Evolutionary conservation across 2,797 vertebrate genomes (phyloP).

Genomic region (Spinus olivaceus): DNA sequence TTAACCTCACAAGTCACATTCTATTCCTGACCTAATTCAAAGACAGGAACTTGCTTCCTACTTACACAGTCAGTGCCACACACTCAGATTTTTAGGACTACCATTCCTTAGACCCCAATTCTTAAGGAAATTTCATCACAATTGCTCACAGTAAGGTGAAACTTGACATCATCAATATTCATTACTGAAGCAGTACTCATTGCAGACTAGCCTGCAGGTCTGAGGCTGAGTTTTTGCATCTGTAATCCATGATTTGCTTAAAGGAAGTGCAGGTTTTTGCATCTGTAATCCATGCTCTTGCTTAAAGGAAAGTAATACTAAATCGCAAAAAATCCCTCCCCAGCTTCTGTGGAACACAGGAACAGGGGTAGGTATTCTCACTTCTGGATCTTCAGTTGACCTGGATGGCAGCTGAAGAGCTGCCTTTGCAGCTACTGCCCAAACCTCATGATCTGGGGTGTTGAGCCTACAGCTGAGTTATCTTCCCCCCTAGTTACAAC

Average conservation of each 20-base stretch:
- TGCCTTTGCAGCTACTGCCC: not conserved
- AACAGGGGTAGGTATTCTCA: not conserved
- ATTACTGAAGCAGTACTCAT: not conserved
- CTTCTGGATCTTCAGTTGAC: not conserved
- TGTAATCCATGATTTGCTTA: not conserved
- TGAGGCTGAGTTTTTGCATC: not conserved
- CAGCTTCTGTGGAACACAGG: not conserved
- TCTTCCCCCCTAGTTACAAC: not conserved
- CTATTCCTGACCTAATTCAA: not conserved
- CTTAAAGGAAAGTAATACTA: not conserved
- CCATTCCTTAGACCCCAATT: not conserved
- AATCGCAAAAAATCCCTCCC: not conserved
- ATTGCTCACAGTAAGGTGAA: not conserved
- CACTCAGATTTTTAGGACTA: not conserved
- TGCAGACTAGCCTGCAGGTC: not conserved
- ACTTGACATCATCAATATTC: not conserved
- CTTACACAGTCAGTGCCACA: not conserved
- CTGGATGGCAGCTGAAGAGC: not conserved
- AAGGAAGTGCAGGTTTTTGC: not conserved
- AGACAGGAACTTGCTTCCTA: not conserved
- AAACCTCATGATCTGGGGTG: rapidly evolving
- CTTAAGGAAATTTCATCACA: not conserved
- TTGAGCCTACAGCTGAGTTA: not conserved
- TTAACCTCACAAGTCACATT: not conserved
- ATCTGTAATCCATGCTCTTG: not conserved